Conservation (phyloP, 2,797 vertebrate genomes). For the Schizopygopsis pylzovi region DNA sequence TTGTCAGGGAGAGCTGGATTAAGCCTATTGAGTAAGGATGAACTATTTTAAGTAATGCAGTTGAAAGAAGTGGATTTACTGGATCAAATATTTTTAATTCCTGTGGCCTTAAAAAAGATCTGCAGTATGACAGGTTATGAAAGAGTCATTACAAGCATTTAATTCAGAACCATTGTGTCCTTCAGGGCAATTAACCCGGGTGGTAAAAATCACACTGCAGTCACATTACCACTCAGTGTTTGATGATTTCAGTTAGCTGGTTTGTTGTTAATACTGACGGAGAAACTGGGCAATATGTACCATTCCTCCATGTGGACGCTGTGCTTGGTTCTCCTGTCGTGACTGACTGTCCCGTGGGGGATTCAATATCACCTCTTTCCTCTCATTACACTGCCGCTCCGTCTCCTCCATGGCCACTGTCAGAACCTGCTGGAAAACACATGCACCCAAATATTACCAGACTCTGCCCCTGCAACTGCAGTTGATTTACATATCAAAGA, state of each 20-base stretch:
- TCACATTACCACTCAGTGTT: neutral
- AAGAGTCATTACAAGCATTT: neutral
- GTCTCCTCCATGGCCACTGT: slow-evolving; percentile 63
- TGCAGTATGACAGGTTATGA: neutral
- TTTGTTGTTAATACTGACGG: neutral
- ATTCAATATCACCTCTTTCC: slow-evolving; percentile 64
- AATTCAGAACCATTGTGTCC: neutral
- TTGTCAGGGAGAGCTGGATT: neutral
- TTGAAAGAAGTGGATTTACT: neutral
- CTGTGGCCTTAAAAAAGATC: neutral
- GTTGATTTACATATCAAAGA: neutral
- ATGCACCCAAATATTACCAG: slow-evolving; percentile 5
- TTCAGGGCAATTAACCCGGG: neutral
- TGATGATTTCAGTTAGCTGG: neutral
- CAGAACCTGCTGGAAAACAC: slow-evolving; percentile 34
- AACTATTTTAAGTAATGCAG: neutral
- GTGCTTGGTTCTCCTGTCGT: slow-evolving; percentile 49
- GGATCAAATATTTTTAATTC: neutral
- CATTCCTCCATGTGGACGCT: slow-evolving; percentile 70
- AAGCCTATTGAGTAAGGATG: neutral
- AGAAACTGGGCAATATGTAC: slow-evolving; percentile 59
- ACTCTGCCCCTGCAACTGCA: neutral
- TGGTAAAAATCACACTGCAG: neutral
- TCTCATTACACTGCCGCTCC: slow-evolving; percentile 28
- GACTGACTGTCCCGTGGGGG: slow-evolving; percentile 40